A percentile compares a stretch with the other conserved stretches of the same genome.
phyloP scores from a whole-genome alignment of 2,797 vertebrate species.

The Tarsius wallacei region DNA sequence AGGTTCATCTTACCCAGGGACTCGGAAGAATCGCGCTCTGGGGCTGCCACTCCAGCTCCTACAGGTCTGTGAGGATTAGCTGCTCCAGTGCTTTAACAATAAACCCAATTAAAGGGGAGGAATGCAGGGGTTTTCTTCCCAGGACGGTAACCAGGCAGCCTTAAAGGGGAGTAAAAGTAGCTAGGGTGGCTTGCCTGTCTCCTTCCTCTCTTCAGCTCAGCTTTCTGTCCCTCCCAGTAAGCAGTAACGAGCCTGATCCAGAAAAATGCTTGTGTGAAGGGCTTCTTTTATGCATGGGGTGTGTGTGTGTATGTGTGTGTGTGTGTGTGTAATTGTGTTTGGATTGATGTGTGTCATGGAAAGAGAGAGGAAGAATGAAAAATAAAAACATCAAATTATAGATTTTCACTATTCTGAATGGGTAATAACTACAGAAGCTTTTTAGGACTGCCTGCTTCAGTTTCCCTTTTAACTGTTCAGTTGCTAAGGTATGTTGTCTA shows the following conservation, averaged over 20 bases:
- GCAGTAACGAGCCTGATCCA: not conserved
- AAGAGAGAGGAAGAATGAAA: constrained; percentile 44
- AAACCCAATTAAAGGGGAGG: constrained; percentile 88
- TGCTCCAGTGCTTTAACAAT: constrained; percentile 82
- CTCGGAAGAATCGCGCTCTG: constrained; percentile 78
- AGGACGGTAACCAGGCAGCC: constrained; percentile 89
- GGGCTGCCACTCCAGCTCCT: constrained; percentile 83
- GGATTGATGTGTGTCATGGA: not conserved
- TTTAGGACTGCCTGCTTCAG: constrained; percentile 38
- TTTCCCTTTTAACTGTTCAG: constrained; percentile 22
- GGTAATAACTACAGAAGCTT: not conserved
- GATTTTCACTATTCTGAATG: not conserved
- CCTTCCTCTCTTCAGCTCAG: not conserved
- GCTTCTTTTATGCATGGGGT: not conserved
- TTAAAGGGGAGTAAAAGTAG: constrained; percentile 87
- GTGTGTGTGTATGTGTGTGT: not conserved
- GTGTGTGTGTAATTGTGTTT: not conserved
- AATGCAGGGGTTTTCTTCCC: constrained; percentile 86
- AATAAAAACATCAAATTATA: not conserved
- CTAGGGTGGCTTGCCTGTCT: constrained; percentile 79
- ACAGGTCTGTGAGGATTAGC: constrained; percentile 89
- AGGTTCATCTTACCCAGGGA: constrained; percentile 88
- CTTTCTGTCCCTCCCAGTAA: not conserved
- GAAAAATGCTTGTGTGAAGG: constrained; percentile 26
- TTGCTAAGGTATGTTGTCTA: not conserved